A percentile compares a stretch with the other conserved stretches of the same genome.
These are phyloP conservation scores for Phallusia fumigata DNA, from an alignment of 23 tunicate species.

Conservation along the genomic window DNA sequence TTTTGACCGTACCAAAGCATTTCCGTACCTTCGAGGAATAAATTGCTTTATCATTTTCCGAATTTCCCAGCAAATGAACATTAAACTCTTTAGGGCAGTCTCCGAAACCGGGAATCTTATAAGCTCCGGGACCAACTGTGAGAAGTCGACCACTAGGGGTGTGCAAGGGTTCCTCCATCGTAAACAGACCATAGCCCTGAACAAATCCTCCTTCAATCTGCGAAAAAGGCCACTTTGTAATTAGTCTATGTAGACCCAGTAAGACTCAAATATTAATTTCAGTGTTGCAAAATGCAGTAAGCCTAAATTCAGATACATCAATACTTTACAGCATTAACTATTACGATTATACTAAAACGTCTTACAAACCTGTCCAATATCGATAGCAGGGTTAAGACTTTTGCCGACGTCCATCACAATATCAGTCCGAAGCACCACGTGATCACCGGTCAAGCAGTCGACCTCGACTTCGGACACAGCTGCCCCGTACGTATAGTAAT, in stretches of 20 bases:
- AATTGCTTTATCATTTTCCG: conserved; percentile 52
- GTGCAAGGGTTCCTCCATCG: conserved; percentile 76
- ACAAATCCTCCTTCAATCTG: conserved; percentile 93
- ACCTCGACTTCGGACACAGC: conserved; percentile 79
- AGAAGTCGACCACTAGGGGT: conserved; percentile 58
- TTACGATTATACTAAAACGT: too few relatives aligned
- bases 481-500: conserved; percentile 58
- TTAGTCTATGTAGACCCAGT: too few relatives aligned
- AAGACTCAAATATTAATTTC: too few relatives aligned
- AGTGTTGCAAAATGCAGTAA: too few relatives aligned
- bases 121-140: conserved; percentile 85
- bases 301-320: too few relatives aligned
- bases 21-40: conserved; percentile 60
- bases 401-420: conserved; percentile 88
- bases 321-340: too few relatives aligned
- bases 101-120: conserved; percentile 93
- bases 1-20: background rate
- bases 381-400: conserved; percentile 80
- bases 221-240: background rate
- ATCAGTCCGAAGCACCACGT: conserved; percentile 58
- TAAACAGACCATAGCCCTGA: conserved; percentile 85
- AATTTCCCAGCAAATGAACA: conserved; percentile 65
- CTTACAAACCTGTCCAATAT: conserved; percentile 70
- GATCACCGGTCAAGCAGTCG: conserved; percentile 90
- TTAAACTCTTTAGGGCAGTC: conserved; percentile 79